Evolutionary conservation across 2,797 vertebrate genomes (phyloP), one percentile per base, ranked within the genome.

Genomic region (Aulostomus chinensis): DNA sequence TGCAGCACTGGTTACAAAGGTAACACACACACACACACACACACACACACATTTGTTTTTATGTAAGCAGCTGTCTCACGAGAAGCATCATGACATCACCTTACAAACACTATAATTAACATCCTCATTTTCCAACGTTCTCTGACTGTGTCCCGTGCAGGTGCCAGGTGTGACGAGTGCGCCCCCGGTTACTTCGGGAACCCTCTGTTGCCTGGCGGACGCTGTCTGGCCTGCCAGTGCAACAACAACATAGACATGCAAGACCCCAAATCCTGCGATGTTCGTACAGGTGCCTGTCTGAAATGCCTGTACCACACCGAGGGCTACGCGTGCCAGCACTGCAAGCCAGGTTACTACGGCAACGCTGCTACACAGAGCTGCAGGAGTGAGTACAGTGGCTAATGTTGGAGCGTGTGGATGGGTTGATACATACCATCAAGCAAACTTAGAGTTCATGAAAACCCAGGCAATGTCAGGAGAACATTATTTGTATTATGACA

Each of bases 301-400:
- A 94, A 87, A 53, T 99, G 97, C 68, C 89, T 94, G 55, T 86
- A 95, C 79, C 93, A 98, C 85, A 97, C 96, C 0, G 92, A 95
- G 62, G 97, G 97, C 0, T 73, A 88, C 35, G 78, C 76, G 0
- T 99, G 97, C 73, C 91, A 95, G 52, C 76, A 80, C 49, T 99
- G 97, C 88, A 91, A 73, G 7, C 45, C 64, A 4, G 97, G 97
- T 15, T 97, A 96, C 79, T 95, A 96, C 0, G 95, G 97, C 18
- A 87, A 90, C 0, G 95, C 97, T 1, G 76, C 85, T 35, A 91
- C 83, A 17, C 96, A 95, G 81, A 94, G 89, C 85, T 98, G 96
- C 71, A 89, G 92, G 79, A 98, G 97, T 98, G 85, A 96, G 96
- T 86, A 35, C 13, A 14, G 4, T 5, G 9, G 12, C 6, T n/a